Evolutionary conservation across 2,113 vertebrate species (phyloP), one percentile per base, ranked within the genome.

Genomic region (Crotalus helleri): DNA sequence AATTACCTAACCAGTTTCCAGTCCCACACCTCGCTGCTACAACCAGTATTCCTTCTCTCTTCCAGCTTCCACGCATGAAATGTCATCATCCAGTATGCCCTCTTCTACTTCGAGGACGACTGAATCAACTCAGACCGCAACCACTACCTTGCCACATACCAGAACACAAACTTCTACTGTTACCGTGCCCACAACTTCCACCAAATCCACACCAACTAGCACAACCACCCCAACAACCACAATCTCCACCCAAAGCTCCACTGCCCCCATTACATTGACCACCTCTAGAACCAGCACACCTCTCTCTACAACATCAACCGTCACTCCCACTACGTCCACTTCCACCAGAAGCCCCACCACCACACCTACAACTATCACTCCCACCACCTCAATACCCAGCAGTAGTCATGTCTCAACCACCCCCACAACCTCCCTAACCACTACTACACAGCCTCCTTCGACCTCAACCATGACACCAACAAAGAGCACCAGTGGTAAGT

Each of bases 391-490:
- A 57, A 10, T 88, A 23, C 13, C 24, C 11, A 58, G 57, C 6
- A 58, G 57, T 7, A 23, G 6, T 7, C 7, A 7, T 23, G 2
- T 0, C 1, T 2, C 11, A 26, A 88, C 6, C 23, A 0, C 10
- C 9, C 3, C 85, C 3, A 53, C 86, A 53, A 3, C 4, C 4
- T 19, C 86, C 49, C 24, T 6, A 8, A 88, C 23, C 46, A 88
- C 49, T 26, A 55, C 13, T 17, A 58, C 39, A 23, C 8, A n/a
- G 0, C 1, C 33, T 24, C 1, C 49, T 21, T 21, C 64, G 0
- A 29, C 59, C 1, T 29, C 59, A 61, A 61, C 11, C 0, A 61
- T 3, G 1, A 61, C 9, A 29, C 3, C 59, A 11, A 29, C 11
- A 61, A 61, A 58, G 5, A 58, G 57, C 21, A 58, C 57, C 57